Evolutionary conservation across 2,113 vertebrate species (phyloP), one percentile per base, ranked within the genome.

Genomic region (Regulus satrapa): DNA sequence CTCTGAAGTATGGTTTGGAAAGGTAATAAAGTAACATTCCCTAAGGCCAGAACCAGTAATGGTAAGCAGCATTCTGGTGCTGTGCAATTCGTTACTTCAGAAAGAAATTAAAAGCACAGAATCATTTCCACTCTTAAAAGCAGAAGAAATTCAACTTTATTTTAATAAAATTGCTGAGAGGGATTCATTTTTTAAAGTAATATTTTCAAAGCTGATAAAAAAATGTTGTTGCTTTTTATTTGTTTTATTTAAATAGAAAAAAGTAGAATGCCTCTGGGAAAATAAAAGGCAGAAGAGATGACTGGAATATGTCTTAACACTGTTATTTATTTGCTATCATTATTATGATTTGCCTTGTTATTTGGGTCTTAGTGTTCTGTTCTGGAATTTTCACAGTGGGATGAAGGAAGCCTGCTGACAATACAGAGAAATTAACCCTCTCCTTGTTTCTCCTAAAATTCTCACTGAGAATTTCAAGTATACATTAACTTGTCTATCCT

Each of bases 11-110:
- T 94, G 92, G 94, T 98, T 98, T 97, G 97, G 97, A 98, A 98
- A 98, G 97, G 97, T 98, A 98, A 98, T 98, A 98, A 98, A 98
- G 97, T 98, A 97, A 97, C 95, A 92, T 91, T 97, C 98, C 97
- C 98, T 98, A 96, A 98, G 98, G 98, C 97, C 96, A 97, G 83
- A 94, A 94, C 95, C 89, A 97, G 97, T 95, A 95, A 97, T 96
- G 55, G 97, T 97, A 97, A 98, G 97, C 97, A 97, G 89, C 84
- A 93, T 97, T 97, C 69, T 92, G 76, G 92, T 95, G 87, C 61
- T 85, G 77, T 74, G 94, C 72, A 88, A 97, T 98, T 98, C 80
- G 85, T 97, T 96, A 95, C 88, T 95, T 97, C 62, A 83, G 84
- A 97, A 95, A 95, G 81, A 97, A 97, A 97, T 97, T 97, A 96